phyloP scores from a whole-genome alignment of 2,113 vertebrate genomes.

The Oxyura jamaicensis region DNA sequence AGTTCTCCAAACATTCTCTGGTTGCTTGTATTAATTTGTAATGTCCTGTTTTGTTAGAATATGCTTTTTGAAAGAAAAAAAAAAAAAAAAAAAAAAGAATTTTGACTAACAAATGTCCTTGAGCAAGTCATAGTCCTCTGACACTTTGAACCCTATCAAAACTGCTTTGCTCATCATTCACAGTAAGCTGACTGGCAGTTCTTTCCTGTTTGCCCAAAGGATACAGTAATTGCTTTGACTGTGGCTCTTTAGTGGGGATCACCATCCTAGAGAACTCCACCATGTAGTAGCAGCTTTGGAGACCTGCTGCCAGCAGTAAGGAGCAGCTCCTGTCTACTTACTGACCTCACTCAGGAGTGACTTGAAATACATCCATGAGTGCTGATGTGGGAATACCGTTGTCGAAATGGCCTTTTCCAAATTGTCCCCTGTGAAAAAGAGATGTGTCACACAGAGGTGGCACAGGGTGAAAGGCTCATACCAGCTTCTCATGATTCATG shows the following conservation, averaged over 20 bases:
- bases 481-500: neutral
- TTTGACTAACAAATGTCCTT: neutral
- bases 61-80: neutral
- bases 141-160: neutral
- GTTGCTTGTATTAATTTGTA: neutral
- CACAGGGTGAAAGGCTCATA: neutral
- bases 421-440: neutral
- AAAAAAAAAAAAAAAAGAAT: neutral
- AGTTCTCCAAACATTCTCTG: neutral
- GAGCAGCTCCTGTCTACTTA: fast-evolving
- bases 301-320: neutral
- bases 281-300: neutral
- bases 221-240: neutral
- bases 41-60: neutral
- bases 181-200: neutral
- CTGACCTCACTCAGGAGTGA: neutral
- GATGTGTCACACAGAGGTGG: neutral
- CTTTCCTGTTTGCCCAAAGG: neutral
- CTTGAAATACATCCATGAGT: neutral
- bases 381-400: neutral
- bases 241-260: neutral
- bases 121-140: neutral
- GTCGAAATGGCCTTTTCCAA: neutral
- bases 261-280: neutral
- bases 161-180: neutral